Conservation (phyloP, 2,113 vertebrate species). For the Crotalus tigris region DNA sequence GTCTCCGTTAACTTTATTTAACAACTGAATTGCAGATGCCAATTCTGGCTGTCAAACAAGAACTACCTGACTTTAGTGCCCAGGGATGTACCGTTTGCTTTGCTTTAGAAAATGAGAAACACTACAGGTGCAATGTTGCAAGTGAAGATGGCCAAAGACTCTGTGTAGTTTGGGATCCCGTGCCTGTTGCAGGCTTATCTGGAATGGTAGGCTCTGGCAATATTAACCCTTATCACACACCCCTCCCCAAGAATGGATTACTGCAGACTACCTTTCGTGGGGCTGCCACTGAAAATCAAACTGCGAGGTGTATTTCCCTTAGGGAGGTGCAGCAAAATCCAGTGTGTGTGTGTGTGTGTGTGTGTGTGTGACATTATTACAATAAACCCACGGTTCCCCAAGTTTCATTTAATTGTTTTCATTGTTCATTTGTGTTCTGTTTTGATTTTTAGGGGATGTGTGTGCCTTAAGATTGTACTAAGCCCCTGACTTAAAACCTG, state of each 20-base stretch:
- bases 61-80: not conserved
- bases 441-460: not conserved
- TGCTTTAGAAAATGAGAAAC: not conserved
- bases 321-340: too few species aligned
- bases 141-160: not conserved
- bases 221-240: not conserved
- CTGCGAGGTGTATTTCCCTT: not conserved
- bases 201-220: not conserved
- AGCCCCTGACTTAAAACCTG: not conserved
- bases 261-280: not conserved
- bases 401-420: not conserved
- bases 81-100: not conserved
- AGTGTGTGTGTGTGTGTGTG: too few species aligned
- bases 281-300: too few species aligned
- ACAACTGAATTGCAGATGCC: not conserved
- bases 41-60: not conserved
- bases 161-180: not conserved
- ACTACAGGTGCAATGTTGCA: not conserved
- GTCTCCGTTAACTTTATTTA: not conserved
- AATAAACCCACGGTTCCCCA: not conserved
- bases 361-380: not conserved
- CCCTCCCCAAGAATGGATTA: not conserved
- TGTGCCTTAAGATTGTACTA: not conserved
- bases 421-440: not conserved
- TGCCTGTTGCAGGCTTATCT: not conserved